Conservation (phyloP, 2,888 invertebrate genomes). For the Drosophila mettleri region DNA sequence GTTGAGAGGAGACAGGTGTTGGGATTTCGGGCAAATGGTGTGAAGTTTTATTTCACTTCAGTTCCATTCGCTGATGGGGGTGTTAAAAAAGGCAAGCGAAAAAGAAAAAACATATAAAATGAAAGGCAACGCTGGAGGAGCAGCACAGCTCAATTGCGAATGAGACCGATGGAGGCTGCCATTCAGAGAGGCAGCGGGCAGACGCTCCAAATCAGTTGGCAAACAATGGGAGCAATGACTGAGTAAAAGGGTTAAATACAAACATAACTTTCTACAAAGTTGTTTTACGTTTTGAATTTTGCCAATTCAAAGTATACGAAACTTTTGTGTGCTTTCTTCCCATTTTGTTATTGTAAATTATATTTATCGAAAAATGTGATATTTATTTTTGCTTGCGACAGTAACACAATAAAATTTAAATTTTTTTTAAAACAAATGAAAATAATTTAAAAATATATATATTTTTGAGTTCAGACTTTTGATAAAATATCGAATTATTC, state of each 20-base stretch:
- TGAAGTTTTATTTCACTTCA: conserved; percentile 78
- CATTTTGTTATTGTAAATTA: conserved; percentile 22
- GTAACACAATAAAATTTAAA: not conserved
- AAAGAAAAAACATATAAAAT: conserved; percentile 30
- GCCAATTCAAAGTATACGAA: conserved; percentile 9
- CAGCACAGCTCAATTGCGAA: conserved; percentile 17
- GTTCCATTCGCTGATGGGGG: conserved; percentile 51
- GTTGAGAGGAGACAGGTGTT: not conserved
- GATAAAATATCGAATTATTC: conserved; percentile 2
- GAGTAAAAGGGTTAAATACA: conserved; percentile 58
- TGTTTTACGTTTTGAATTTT: conserved; percentile 33
- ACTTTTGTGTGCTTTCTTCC: conserved; percentile 18
- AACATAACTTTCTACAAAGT: conserved; percentile 48
- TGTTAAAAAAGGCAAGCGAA: conserved; percentile 30
- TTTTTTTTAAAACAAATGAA: no score
- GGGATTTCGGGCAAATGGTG: conserved; percentile 61
- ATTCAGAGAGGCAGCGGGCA: conserved; percentile 28
- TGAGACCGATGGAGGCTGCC: conserved; percentile 34
- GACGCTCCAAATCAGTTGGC: conserved; percentile 33
- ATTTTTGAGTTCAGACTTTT: not conserved
- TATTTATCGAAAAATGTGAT: conserved; percentile 6
- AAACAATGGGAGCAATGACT: conserved; percentile 68
- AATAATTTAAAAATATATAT: no score
- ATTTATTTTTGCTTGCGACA: not conserved
- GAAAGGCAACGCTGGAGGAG: conserved; percentile 53